Percentiles rank a stretch among this genome's conserved stretches.
These are phyloP conservation scores for Tetramorium bicarinatum DNA, from an alignment of 2,888 invertebrate genomes.

Conservation along the genomic window DNA sequence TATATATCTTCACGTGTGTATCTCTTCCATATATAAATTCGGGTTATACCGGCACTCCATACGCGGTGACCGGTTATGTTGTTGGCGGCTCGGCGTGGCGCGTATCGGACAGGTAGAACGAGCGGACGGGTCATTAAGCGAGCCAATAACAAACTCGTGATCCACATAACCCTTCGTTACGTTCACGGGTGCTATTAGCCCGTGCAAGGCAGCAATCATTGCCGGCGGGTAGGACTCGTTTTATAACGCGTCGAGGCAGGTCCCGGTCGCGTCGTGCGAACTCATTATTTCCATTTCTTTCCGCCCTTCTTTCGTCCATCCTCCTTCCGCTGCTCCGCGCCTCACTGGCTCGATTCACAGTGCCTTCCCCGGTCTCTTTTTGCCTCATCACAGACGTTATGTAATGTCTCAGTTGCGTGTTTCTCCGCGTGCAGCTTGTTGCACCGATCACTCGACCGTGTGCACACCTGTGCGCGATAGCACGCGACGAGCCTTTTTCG, in stretches of 20 bases:
- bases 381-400: conserved; percentile 62
- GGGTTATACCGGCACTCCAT: conserved; percentile 41
- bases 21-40: conserved; percentile 42
- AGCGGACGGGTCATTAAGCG: conserved; percentile 72
- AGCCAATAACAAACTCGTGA: conserved; percentile 76
- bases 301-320: neutral
- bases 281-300: conserved; percentile 68
- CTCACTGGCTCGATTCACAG: neutral
- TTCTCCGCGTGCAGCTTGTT: conserved; percentile 45
- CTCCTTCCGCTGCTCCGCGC: neutral
- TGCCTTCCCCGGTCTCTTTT: conserved; percentile 12
- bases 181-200: conserved; percentile 70
- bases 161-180: conserved; percentile 76
- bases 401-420: conserved; percentile 66
- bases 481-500: conserved; percentile 45
- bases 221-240: conserved; percentile 66
- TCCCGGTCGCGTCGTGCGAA: conserved; percentile 57
- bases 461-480: conserved; percentile 61
- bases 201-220: conserved; percentile 71
- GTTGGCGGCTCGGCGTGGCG: conserved; percentile 52
- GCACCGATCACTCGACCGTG: conserved; percentile 62
- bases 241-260: conserved; percentile 63
- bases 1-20: neutral
- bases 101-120: conserved; percentile 69
- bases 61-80: conserved; percentile 56